Evolutionary conservation across 2,113 vertebrate species (phyloP).

Genomic region (Brachyhypopomus occidentalis): DNA sequence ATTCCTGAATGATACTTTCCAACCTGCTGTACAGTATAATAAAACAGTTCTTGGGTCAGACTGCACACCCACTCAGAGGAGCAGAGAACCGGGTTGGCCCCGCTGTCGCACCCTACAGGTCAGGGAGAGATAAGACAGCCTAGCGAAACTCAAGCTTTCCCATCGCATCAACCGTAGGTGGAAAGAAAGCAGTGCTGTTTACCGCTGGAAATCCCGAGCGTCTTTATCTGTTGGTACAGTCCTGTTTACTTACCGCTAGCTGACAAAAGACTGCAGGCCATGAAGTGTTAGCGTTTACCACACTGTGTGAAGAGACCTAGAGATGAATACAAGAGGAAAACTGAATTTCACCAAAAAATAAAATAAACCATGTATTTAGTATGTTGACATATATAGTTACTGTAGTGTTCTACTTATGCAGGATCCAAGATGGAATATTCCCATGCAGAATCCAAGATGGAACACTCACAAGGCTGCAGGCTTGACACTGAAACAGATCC

Average conservation of each 20-base stretch:
- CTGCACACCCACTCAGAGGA: neutral
- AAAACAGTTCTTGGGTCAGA: neutral
- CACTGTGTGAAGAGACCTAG: neutral
- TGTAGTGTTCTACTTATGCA: conserved; percentile 24
- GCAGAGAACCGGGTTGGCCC: neutral
- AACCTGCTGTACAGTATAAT: too few relatives aligned
- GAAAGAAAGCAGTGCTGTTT: conserved; percentile 44
- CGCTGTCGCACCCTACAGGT: conserved; percentile 26
- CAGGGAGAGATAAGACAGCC: conserved; percentile 22
- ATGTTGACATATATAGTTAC: neutral
- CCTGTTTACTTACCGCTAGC: conserved; percentile 78
- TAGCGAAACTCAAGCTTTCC: conserved; percentile 44
- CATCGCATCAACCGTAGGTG: conserved; percentile 19
- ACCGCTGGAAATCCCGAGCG: conserved; percentile 54
- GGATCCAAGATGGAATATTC: conserved; percentile 9
- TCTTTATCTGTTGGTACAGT: conserved; percentile 70
- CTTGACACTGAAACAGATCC: conserved; percentile 23
- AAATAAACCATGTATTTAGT: neutral
- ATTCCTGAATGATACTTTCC: too few relatives aligned
- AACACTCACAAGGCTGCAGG: conserved; percentile 10
- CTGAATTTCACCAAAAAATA: neutral
- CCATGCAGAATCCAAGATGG: conserved; percentile 8
- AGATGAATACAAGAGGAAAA: neutral
- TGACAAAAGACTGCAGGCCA: conserved; percentile 54
- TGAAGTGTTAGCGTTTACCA: conserved; percentile 37